Conservation (phyloP, 2,113 vertebrate species). For the Bubo blakistoni region DNA sequence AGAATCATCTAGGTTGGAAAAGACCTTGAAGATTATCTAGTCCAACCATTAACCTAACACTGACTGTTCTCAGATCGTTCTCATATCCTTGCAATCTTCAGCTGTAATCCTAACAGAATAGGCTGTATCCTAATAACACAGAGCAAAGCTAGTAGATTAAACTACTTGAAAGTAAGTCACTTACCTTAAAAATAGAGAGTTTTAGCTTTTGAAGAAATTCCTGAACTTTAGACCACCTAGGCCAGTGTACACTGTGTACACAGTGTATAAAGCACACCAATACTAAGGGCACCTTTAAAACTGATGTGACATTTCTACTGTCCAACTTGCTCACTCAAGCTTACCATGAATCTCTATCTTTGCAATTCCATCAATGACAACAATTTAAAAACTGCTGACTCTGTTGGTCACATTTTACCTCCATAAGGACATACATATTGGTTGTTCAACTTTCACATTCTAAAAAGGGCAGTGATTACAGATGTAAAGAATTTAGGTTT, state of each 20-base stretch:
- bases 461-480: not conserved
- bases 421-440: not conserved
- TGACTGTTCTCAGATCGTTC: too few species aligned
- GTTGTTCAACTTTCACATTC: not conserved
- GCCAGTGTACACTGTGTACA: not conserved
- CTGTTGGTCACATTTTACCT: not conserved
- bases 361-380: not conserved
- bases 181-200: not conserved
- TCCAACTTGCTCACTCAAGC: not conserved
- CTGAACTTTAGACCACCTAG: not conserved
- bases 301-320: not conserved
- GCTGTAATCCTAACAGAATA: not conserved
- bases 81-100: not conserved
- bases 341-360: not conserved
- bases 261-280: not conserved
- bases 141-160: not conserved
- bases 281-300: not conserved
- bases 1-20: too few species aligned
- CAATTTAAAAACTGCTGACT: conserved; percentile 3
- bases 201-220: not conserved
- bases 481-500: not conserved
- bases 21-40: too few species aligned
- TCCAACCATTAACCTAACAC: too few species aligned
- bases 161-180: not conserved
- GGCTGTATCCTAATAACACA: not conserved